These are phyloP conservation scores for Dicyrtoma fusca DNA, from an alignment of 2,888 invertebrate species.

Conservation along the genomic window DNA sequence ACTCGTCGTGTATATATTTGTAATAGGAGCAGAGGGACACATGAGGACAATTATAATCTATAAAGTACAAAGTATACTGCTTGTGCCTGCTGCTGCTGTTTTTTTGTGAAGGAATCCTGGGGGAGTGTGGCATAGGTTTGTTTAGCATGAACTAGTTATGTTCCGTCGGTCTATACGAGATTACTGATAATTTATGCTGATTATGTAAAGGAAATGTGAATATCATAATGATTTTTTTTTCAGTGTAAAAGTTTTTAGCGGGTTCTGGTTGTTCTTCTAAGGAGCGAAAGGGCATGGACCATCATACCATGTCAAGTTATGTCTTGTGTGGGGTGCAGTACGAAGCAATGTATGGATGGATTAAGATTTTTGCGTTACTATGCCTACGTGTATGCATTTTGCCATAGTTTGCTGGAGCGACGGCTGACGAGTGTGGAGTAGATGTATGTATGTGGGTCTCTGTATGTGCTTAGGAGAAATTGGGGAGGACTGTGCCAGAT, in stretches of 20 bases:
- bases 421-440: neutral
- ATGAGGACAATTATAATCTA: too few relatives aligned
- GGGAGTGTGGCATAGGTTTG: slow-evolving; percentile 17
- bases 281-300: neutral
- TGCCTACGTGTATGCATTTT: slow-evolving; percentile 5
- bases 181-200: slow-evolving; percentile 8
- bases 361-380: slow-evolving; percentile 22
- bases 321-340: neutral
- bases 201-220: slow-evolving; percentile 16
- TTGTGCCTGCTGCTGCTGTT: neutral
- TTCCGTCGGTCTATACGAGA: neutral
- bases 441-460: neutral
- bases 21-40: too few relatives aligned
- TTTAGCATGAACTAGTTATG: slow-evolving; percentile 27
- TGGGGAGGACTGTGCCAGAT: slow-evolving; percentile 29
- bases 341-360: slow-evolving; percentile 1
- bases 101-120: neutral
- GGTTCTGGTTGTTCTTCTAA: slow-evolving; percentile 2
- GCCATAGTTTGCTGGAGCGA: neutral
- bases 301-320: neutral
- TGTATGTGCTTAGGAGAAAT: slow-evolving; percentile 13
- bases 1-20: too few relatives aligned
- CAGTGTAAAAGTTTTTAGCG: slow-evolving; percentile 22
- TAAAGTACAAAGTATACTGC: too few relatives aligned
- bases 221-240: neutral